Conservation (phyloP, 2,888 invertebrate species). For the Nemotelus nigrinus region DNA sequence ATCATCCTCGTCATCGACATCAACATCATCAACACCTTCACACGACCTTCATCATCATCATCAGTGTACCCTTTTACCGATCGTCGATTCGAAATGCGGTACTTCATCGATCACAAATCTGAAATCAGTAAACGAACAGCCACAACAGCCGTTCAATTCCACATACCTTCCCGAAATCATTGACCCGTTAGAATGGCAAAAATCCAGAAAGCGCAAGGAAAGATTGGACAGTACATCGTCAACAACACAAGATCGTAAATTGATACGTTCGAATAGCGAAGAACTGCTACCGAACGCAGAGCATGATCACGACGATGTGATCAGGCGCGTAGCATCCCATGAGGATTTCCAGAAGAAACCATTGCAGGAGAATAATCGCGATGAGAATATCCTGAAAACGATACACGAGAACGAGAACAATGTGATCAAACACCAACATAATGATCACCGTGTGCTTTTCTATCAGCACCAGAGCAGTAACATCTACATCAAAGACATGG, state of each 20-base stretch:
- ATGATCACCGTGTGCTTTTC: conserved; percentile 10
- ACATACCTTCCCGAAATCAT: conserved; percentile 65
- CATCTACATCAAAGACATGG: conserved; percentile 53
- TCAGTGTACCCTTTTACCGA: conserved; percentile 37
- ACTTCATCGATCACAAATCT: conserved; percentile 53
- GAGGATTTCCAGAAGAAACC: conserved; percentile 68
- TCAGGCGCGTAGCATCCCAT: conserved; percentile 72
- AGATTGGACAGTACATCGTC: conserved; percentile 71
- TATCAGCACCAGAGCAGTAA: background rate
- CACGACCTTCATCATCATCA: conserved; percentile 54
- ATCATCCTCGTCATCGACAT: conserved; percentile 60
- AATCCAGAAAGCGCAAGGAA: conserved; percentile 71
- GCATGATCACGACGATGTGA: conserved; percentile 56
- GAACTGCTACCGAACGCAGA: conserved; percentile 65
- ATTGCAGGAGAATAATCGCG: conserved; percentile 53
- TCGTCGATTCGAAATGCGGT: conserved; percentile 3
- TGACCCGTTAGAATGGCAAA: conserved; percentile 65
- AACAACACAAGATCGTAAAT: conserved; percentile 70
- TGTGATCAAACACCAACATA: conserved; percentile 29
- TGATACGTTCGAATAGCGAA: conserved; percentile 71
- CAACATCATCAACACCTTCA: conserved; percentile 57
- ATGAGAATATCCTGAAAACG: conserved; percentile 45
- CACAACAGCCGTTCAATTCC: conserved; percentile 52
- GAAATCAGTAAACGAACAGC: conserved; percentile 12
- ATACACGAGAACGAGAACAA: conserved; percentile 39